Base-by-base conservation (phyloP, 2,888 invertebrate species). In the Microchrysa polita region DNA sequence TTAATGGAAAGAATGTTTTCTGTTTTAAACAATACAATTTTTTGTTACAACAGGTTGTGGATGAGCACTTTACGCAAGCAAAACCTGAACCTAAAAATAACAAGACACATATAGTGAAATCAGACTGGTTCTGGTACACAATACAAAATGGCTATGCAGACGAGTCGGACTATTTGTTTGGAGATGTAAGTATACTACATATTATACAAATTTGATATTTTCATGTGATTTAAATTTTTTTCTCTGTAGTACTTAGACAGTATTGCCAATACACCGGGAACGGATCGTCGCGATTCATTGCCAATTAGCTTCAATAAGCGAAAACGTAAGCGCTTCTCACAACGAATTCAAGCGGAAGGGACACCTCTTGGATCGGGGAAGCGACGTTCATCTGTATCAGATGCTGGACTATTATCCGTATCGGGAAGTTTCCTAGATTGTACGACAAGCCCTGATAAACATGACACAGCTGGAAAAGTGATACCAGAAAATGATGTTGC, bases 61-160 rank as follows among this genome's bases (percentile, higher is more conserved):
- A 95, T 84, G 94, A 94, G 82, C 91, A 92, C 79, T 89, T 88
- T 78, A 90, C 91, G 44, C 88, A 89, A 80, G 87, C 90, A 67
- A 88, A 92, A 77, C 92, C 91, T 59, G 93, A 92, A 81, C 89
- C 91, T 73, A 90, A 91, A 76, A 86, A 84, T 69, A 86, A 89
- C 76, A 89, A 89, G 79, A 91, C 92, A 34, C 91, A 92, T 82
- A 88, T 95, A 77, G 92, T 96, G 72, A 95, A 94, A 85, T 93
- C 93, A 5, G 95, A 97, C 87, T 98, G 98, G 98, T 98, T 98
- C 86, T 98, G 98, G 98, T 95, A 94, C 52, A 96, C 97, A 63
- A 95, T 98, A 76, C 97, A 97, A 86, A 96, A 97, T 87, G 96
- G 96, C 81, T 94, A 93, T 78, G 95, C 96, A 76, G 93, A 94